These are phyloP conservation scores for Bemisia tabaci DNA, from an alignment of 1,140 invertebrate species.

Conservation along the genomic window DNA sequence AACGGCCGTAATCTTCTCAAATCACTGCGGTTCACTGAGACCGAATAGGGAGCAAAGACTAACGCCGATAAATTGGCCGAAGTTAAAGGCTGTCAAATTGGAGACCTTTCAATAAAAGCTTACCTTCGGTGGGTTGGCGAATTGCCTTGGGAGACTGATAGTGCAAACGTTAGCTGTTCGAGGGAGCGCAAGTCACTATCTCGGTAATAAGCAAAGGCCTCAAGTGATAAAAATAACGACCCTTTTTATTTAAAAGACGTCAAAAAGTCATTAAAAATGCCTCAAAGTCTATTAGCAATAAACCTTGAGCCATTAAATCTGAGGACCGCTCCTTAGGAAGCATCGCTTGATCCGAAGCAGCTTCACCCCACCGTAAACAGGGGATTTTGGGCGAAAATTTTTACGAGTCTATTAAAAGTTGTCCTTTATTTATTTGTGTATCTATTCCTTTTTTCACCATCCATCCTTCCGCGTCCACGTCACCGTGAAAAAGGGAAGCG, in stretches of 20 bases:
- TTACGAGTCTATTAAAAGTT: not conserved
- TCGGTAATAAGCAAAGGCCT: not conserved
- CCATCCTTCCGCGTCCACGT: not conserved
- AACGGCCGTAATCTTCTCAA: too few relatives aligned
- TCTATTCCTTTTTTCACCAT: not conserved
- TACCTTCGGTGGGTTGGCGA: not conserved
- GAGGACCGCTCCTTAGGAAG: not conserved
- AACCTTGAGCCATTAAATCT: not conserved
- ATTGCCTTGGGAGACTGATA: not conserved
- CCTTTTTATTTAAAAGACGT: not conserved
- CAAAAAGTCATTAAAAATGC: not conserved
- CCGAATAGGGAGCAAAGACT: too few relatives aligned
- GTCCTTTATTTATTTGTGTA: not conserved
- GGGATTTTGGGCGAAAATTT: not conserved
- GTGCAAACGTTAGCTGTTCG: not conserved
- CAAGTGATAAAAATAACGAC: not conserved
- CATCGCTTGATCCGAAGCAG: not conserved
- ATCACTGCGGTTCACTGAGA: too few relatives aligned
- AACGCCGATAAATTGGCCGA: too few relatives aligned
- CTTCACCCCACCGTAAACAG: not conserved
- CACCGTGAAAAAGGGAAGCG: not conserved
- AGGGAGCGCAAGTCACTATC: not conserved
- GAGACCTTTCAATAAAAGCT: not conserved
- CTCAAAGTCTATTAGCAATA: not conserved
- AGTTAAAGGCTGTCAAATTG: too few relatives aligned